These are phyloP conservation scores for Pseudeuparius sepicola DNA, from an alignment of 2,888 invertebrate genomes.

Conservation along the genomic window DNA sequence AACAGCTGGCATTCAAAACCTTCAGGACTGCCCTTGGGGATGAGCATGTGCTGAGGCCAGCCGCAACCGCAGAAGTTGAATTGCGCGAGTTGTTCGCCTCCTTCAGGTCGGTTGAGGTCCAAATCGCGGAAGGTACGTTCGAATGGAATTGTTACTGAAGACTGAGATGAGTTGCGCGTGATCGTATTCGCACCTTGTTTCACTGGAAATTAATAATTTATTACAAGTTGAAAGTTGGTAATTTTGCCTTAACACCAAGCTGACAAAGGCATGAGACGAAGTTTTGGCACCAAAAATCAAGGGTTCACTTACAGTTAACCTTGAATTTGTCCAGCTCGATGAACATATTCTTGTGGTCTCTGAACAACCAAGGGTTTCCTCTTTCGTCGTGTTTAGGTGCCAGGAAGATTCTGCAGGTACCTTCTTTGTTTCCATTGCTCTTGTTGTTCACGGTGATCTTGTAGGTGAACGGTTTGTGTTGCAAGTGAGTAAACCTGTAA, in stretches of 20 bases:
- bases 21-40: slow-evolving; percentile 57
- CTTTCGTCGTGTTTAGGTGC: slow-evolving; percentile 56
- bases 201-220: slow-evolving; percentile 44
- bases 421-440: slow-evolving; percentile 40
- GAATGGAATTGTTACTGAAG: slow-evolving; percentile 73
- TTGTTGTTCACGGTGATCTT: slow-evolving; percentile 37
- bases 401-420: slow-evolving; percentile 60
- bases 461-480: slow-evolving; percentile 61
- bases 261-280: background rate
- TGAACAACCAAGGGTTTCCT: slow-evolving; percentile 49
- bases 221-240: background rate
- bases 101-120: slow-evolving; percentile 48
- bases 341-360: slow-evolving; percentile 55
- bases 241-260: background rate
- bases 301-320: slow-evolving; percentile 46
- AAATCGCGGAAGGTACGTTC: slow-evolving; percentile 67
- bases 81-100: slow-evolving; percentile 41
- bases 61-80: slow-evolving; percentile 82
- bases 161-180: slow-evolving; percentile 54
- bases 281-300: too few relatives aligned
- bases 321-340: slow-evolving; percentile 66
- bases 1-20: slow-evolving; percentile 62
- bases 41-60: slow-evolving; percentile 73
- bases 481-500: slow-evolving; percentile 60
- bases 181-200: slow-evolving; percentile 56